phyloP scores from a whole-genome alignment of 2,797 vertebrate genomes.

The Psittacula derbiana region DNA sequence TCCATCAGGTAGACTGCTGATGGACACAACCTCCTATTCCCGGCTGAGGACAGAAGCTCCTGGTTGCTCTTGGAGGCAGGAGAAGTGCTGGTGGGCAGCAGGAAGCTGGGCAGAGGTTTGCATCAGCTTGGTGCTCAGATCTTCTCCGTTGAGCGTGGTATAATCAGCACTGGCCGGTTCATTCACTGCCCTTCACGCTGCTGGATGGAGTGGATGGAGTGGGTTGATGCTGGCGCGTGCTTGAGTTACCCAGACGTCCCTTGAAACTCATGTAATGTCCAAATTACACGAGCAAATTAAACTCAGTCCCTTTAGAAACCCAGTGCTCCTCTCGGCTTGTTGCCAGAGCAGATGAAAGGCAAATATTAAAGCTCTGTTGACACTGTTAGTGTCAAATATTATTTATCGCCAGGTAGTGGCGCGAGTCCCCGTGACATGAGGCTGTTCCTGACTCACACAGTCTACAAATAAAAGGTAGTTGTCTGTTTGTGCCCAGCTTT shows the following conservation, averaged over 20 bases:
- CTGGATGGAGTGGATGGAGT: neutral
- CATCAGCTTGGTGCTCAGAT: neutral
- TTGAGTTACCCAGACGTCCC: neutral
- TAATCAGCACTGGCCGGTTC: neutral
- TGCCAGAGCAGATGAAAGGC: neutral
- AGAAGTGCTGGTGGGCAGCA: neutral
- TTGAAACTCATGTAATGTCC: neutral
- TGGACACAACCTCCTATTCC: neutral
- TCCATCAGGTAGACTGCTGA: neutral
- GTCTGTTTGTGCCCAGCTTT: neutral
- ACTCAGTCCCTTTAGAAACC: neutral
- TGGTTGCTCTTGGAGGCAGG: rapidly evolving
- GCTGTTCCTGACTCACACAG: neutral
- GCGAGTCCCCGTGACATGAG: rapidly evolving
- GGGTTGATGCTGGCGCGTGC: neutral
- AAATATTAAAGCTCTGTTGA: neutral
- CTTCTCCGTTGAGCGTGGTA: rapidly evolving
- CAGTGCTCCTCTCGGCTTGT: neutral
- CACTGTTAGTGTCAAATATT: neutral
- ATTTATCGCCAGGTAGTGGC: neutral
- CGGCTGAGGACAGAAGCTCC: neutral
- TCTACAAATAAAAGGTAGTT: neutral
- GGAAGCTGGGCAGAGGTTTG: neutral
- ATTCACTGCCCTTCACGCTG: neutral
- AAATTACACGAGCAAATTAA: neutral